A percentile compares a stretch with the other conserved stretches of the same genome.
Conservation (phyloP, 2,888 invertebrate species). For the Drepana falcataria region DNA sequence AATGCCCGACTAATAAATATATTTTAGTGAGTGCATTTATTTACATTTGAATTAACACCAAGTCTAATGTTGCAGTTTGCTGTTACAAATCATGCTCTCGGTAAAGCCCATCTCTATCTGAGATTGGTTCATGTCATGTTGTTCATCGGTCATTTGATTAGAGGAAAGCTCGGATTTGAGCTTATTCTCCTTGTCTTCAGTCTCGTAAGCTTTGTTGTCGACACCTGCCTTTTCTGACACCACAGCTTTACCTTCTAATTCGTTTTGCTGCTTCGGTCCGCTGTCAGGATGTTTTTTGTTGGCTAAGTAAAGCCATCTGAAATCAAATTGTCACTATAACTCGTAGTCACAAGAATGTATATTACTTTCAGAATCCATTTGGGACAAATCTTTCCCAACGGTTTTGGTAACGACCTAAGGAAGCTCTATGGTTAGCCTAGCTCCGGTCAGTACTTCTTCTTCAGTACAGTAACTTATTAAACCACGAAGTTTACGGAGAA, state of each 20-base stretch:
- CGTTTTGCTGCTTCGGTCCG: slow-evolving; percentile 22
- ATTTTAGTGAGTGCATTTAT: not conserved
- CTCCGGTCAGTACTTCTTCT: too few species aligned
- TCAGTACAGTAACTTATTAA: too few species aligned
- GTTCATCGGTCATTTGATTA: slow-evolving; percentile 17
- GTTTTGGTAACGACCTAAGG: too few species aligned
- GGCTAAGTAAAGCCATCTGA: slow-evolving; percentile 84
- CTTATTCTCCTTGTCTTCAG: slow-evolving; percentile 49
- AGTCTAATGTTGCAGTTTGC: slow-evolving; percentile 41
- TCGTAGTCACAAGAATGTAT: too few species aligned
- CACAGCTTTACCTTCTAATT: slow-evolving; percentile 28
- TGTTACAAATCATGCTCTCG: slow-evolving; percentile 61
- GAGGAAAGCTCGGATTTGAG: slow-evolving; percentile 22
- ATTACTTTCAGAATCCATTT: too few species aligned
- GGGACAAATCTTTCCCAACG: too few species aligned
- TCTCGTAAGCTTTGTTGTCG: slow-evolving; percentile 68
- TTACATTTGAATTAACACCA: not conserved
- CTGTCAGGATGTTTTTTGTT: slow-evolving; percentile 75
- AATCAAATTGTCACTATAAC: slow-evolving; percentile 21
- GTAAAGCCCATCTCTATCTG: slow-evolving; percentile 66
- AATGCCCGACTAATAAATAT: not conserved
- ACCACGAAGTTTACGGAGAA: too few species aligned
- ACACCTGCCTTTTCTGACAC: slow-evolving; percentile 45
- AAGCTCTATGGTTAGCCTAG: too few species aligned
- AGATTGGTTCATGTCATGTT: slow-evolving; percentile 44